A percentile compares a stretch with the other conserved stretches of the same genome.
phyloP scores from a whole-genome alignment of 2,113 vertebrate genomes.

The Mugil cephalus region DNA sequence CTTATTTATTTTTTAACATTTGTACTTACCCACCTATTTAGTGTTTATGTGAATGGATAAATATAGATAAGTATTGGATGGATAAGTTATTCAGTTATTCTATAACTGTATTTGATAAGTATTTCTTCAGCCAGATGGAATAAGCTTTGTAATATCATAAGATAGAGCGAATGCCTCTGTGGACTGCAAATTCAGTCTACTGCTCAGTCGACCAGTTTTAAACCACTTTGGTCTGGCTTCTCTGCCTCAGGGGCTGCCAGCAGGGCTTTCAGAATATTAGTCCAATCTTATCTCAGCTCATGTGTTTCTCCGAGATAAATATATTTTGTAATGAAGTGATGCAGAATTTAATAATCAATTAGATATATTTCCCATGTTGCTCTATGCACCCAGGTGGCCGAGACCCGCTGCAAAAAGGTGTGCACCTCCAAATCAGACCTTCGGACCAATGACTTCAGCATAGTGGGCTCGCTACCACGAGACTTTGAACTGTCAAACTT shows the following conservation, averaged over 20 bases:
- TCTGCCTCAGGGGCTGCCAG: not conserved
- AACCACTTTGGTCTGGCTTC: not conserved
- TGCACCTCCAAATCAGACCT: constrained; percentile 98
- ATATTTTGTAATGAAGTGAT: not conserved
- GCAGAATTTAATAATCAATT: not conserved
- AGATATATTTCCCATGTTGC: not conserved
- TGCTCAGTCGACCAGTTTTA: constrained; percentile 11
- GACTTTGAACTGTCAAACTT: constrained; percentile 99
- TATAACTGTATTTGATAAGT: not conserved
- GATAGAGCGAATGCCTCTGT: not conserved
- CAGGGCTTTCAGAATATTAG: not conserved
- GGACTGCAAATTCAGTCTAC: not conserved
- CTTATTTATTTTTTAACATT: too few species aligned
- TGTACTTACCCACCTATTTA: too few species aligned
- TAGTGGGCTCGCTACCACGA: constrained; percentile 96
- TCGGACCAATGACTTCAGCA: constrained; percentile 98
- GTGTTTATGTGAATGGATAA: too few species aligned
- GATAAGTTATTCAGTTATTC: too few species aligned
- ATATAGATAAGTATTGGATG: too few species aligned
- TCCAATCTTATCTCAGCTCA: not conserved
- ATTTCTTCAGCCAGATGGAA: not conserved
- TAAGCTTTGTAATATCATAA: not conserved
- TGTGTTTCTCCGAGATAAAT: constrained; percentile 5
- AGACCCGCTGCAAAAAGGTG: constrained; percentile 98
- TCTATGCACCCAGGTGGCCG: constrained; percentile 87